These are phyloP conservation scores for Zosterops pallidus DNA, from an alignment of 2,113 vertebrate genomes.

Conservation along the genomic window DNA sequence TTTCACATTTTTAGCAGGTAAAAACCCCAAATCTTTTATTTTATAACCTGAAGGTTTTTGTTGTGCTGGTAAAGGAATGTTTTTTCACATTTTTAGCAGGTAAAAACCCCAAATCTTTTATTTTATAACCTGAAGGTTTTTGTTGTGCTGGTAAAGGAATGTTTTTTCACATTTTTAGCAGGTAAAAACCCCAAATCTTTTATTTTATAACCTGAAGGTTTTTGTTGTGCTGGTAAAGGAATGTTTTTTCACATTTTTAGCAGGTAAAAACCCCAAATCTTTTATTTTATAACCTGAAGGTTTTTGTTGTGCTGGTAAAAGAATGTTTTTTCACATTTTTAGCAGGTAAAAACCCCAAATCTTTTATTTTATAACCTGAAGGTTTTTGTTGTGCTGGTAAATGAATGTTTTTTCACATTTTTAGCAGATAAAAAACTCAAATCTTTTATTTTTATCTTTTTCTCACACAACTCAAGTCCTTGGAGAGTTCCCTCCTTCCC, in stretches of 20 bases:
- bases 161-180: not conserved
- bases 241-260: not conserved
- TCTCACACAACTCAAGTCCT: not conserved
- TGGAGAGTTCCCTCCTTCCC: not conserved
- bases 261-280: not conserved
- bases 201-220: not conserved
- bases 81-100: not conserved
- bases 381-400: not conserved
- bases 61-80: not conserved
- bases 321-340: too few relatives aligned
- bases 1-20: too few relatives aligned
- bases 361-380: not conserved
- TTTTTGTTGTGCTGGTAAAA: not conserved
- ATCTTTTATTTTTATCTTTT: not conserved
- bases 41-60: too few relatives aligned
- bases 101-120: not conserved
- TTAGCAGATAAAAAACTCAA: constrained; percentile 3
- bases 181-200: not conserved
- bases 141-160: not conserved
- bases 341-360: not conserved
- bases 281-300: not conserved
- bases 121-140: not conserved
- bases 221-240: not conserved
- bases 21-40: too few relatives aligned
- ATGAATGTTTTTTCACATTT: not conserved